phyloP scores from a whole-genome alignment of 1,140 invertebrate genomes.

The Drosophila busckii region DNA sequence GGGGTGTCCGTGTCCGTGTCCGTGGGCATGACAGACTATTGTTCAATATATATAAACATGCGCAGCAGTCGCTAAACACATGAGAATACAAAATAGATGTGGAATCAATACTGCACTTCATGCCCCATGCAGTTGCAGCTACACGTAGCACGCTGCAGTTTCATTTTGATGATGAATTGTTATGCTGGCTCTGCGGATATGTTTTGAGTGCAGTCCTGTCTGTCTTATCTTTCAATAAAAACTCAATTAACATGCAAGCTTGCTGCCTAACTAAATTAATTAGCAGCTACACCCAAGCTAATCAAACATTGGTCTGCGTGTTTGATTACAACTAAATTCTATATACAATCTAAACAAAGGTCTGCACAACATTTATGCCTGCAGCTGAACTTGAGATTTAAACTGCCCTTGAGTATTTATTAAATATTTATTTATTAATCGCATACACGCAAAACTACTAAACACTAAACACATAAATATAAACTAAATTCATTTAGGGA shows the following conservation, averaged over 20 bases:
- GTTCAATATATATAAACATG: constrained; percentile 30
- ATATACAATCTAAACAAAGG: no score
- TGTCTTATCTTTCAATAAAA: constrained; percentile 2
- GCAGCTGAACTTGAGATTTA: constrained; percentile 2
- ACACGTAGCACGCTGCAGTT: constrained; percentile 34
- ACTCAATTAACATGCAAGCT: constrained; percentile 33
- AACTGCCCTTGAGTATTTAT: no score
- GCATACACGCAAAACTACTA: constrained; percentile 26
- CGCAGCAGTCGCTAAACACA: neutral
- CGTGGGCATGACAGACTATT: constrained; percentile 33
- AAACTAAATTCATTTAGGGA: constrained; percentile 30
- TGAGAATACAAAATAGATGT: constrained; percentile 52
- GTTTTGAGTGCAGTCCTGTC: neutral
- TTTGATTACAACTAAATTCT: no score
- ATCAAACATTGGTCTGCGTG: constrained; percentile 34
- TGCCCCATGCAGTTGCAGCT: constrained; percentile 7
- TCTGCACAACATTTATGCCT: neutral
- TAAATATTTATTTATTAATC: constrained; percentile 35
- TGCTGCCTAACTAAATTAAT: constrained; percentile 44
- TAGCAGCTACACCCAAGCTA: constrained; percentile 20
- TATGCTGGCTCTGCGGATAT: constrained; percentile 8
- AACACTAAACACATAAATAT: constrained; percentile 26
- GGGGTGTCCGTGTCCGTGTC: constrained; percentile 2
- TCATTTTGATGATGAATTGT: constrained; percentile 28
- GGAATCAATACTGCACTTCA: constrained; percentile 34